phyloP scores from a whole-genome alignment of 1,140 invertebrate genomes.

The Apis florea region DNA sequence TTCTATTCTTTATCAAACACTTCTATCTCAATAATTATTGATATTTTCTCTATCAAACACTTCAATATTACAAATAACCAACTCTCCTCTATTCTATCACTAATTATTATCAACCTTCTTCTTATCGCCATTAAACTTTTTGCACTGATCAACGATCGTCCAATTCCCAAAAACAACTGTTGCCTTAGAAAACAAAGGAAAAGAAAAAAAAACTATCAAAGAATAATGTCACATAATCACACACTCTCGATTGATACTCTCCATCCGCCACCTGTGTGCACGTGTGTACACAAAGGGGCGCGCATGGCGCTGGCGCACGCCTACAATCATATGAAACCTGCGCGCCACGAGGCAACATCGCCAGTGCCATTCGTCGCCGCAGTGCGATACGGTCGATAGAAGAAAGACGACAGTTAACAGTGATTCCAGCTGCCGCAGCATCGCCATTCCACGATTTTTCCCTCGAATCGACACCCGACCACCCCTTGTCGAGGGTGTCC shows the following conservation, averaged over 20 bases:
- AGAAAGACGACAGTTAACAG: slow-evolving; percentile 45
- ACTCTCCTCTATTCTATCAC: no score
- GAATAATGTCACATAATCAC: not conserved
- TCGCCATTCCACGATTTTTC: not conserved
- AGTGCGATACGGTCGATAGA: slow-evolving; percentile 75
- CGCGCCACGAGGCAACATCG: slow-evolving; percentile 66
- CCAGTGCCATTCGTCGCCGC: slow-evolving; percentile 70
- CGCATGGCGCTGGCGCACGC: slow-evolving; percentile 17
- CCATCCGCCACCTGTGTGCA: slow-evolving; percentile 53
- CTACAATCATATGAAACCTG: slow-evolving; percentile 63
- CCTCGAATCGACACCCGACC: not conserved
- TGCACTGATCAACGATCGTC: no score
- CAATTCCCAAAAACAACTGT: not conserved
- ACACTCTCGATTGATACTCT: not conserved
- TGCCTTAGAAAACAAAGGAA: not conserved
- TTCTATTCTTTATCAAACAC: no score
- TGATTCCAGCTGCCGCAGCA: slow-evolving; percentile 56
- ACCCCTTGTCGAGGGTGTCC: slow-evolving; percentile 17
- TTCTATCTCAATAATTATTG: no score
- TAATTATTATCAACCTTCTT: no score
- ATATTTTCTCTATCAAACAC: no score
- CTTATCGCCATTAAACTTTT: no score
- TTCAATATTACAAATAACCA: no score
- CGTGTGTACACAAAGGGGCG: slow-evolving; percentile 4
- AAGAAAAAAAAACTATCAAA: not conserved